Percentiles rank a stretch among this genome's conserved stretches.
Evolutionary conservation across 2,113 vertebrate species (phyloP).

Genomic region (Connochaetes taurinus): DNA sequence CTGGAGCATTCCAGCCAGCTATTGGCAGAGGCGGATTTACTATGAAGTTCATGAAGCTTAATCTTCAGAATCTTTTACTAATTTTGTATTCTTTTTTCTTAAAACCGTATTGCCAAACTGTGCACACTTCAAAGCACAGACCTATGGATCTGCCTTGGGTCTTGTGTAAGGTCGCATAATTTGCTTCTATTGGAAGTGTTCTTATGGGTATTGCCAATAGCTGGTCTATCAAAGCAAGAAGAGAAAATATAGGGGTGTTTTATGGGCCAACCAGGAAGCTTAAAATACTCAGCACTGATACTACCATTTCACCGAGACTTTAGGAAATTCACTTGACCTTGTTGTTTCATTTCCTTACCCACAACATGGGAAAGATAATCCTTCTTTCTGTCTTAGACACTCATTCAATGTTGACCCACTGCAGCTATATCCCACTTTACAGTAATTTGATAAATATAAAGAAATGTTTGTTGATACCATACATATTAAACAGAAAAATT

Average conservation of each 20-base stretch:
- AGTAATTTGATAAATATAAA: conserved; percentile 9
- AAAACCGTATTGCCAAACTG: conserved; percentile 13
- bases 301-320: neutral
- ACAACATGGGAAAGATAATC: neutral
- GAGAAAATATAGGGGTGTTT: neutral
- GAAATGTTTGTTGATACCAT: neutral
- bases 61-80: neutral
- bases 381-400: neutral
- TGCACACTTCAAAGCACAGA: neutral
- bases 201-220: neutral
- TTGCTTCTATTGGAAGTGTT: neutral
- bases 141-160: neutral
- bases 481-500: neutral
- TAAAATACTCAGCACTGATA: neutral
- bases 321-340: neutral
- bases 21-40: neutral
- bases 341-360: neutral
- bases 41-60: neutral
- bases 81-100: conserved; percentile 28
- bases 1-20: neutral
- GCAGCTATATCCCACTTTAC: neutral
- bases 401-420: neutral
- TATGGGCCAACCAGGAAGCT: neutral
- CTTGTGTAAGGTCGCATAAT: neutral
- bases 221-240: neutral